These are phyloP conservation scores for Cygnus buccinator DNA, from an alignment of 2,113 vertebrate species.

Conservation along the genomic window DNA sequence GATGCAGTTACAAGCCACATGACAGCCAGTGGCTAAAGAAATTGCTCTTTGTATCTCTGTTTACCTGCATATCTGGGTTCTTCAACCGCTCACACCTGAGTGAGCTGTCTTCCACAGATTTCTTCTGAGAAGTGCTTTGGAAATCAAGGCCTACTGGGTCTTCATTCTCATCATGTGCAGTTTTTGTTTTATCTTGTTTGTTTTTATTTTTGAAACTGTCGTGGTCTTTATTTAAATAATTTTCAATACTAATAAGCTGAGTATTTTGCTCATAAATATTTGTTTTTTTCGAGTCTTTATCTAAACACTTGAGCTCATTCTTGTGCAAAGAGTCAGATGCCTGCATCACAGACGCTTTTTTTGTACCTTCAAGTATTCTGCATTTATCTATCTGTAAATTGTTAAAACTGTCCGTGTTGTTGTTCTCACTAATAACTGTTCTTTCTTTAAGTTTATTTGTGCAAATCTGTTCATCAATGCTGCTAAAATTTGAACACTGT, in stretches of 20 bases:
- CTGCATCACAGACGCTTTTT: slow-evolving; percentile 72
- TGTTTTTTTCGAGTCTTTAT: slow-evolving; percentile 66
- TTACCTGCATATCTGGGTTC: slow-evolving; percentile 79
- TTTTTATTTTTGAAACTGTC: slow-evolving; percentile 74
- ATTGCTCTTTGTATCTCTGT: background rate
- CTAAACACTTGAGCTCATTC: slow-evolving; percentile 69
- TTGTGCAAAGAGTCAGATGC: slow-evolving; percentile 80
- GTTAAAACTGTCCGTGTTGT: slow-evolving; percentile 62
- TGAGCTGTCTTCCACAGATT: slow-evolving; percentile 59
- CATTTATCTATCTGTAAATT: slow-evolving; percentile 76
- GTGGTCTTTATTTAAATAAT: slow-evolving; percentile 74
- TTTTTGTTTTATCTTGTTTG: slow-evolving; percentile 70
- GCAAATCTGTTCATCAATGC: slow-evolving; percentile 76
- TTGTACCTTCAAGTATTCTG: slow-evolving; percentile 83
- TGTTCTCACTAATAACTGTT: slow-evolving; percentile 64
- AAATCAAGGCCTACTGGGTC: slow-evolving; percentile 75
- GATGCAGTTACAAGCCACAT: background rate
- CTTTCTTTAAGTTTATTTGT: slow-evolving; percentile 79
- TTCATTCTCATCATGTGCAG: slow-evolving; percentile 84
- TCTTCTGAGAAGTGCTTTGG: slow-evolving; percentile 77
- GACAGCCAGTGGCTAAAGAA: background rate
- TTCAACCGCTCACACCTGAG: slow-evolving; percentile 70
- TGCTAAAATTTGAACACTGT: slow-evolving; percentile 61
- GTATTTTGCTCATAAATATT: slow-evolving; percentile 72
- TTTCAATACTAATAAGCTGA: slow-evolving; percentile 79